Evolutionary conservation across 2,888 invertebrate genomes (phyloP).

Genomic region (Drosophila melanocephala): DNA sequence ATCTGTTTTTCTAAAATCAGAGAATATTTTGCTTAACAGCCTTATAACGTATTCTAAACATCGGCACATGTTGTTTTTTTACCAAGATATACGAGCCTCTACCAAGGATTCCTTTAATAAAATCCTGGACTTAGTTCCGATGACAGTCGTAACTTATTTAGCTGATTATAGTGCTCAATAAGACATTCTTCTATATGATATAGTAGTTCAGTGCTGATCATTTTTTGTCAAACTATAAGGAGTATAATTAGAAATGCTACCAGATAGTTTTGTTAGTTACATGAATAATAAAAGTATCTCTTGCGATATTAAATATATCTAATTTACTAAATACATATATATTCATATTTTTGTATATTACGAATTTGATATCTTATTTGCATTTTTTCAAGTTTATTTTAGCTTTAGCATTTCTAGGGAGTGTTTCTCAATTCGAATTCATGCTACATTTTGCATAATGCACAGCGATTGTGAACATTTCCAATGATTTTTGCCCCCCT

Average conservation of each 20-base stretch:
- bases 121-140: neutral
- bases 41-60: neutral
- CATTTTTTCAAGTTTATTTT: neutral
- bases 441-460: conserved; percentile 8
- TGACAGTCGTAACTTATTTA: neutral
- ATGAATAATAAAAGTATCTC: neutral
- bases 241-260: neutral
- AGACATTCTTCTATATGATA: neutral
- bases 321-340: neutral
- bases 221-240: neutral
- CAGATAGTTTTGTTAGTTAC: neutral
- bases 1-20: neutral
- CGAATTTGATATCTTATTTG: neutral
- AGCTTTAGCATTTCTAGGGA: neutral
- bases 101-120: neutral
- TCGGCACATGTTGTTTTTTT: neutral
- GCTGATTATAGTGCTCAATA: neutral
- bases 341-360: neutral
- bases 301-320: neutral
- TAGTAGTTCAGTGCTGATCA: neutral
- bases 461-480: conserved; percentile 26
- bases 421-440: neutral
- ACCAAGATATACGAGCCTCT: too few species aligned
- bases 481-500: neutral
- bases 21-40: too few species aligned